phyloP scores from a whole-genome alignment of 2,113 vertebrate species.

The Clarias batrachus region DNA sequence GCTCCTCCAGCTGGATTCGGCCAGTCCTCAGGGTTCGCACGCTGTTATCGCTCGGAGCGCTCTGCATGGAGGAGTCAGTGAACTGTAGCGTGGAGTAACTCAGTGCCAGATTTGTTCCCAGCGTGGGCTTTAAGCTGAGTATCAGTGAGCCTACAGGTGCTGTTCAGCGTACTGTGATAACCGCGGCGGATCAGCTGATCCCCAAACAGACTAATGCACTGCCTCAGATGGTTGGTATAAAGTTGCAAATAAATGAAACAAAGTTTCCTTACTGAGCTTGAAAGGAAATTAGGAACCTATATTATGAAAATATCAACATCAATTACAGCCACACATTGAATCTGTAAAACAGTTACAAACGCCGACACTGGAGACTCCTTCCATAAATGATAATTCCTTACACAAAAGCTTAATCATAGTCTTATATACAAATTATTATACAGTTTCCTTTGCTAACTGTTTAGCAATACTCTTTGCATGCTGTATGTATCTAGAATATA shows the following conservation, averaged over 20 bases:
- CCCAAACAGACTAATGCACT: conserved; percentile 1
- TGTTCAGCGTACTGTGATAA: conserved; percentile 24
- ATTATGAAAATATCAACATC: background rate
- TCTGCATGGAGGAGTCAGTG: conserved; percentile 42
- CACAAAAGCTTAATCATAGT: background rate
- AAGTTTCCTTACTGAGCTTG: background rate
- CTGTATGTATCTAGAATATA: background rate
- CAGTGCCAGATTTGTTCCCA: conserved; percentile 48
- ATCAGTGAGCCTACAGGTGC: conserved; percentile 50
- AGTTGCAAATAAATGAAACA: conserved; percentile 7
- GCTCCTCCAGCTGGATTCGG: conserved; percentile 47
- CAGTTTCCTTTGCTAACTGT: background rate
- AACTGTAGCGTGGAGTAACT: conserved; percentile 46
- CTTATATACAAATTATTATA: background rate
- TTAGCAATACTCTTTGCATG: background rate
- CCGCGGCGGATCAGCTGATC: conserved; percentile 25
- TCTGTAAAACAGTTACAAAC: background rate
- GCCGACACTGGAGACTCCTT: background rate
- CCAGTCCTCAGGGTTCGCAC: conserved; percentile 39
- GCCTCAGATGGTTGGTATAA: conserved; percentile 29
- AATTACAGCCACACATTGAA: background rate
- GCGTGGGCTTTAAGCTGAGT: conserved; percentile 48
- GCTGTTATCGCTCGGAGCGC: conserved; percentile 49
- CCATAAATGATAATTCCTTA: background rate
- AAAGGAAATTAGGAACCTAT: background rate